Evolutionary conservation across 2,888 invertebrate genomes (phyloP).

Genomic region (Boloria selene): DNA sequence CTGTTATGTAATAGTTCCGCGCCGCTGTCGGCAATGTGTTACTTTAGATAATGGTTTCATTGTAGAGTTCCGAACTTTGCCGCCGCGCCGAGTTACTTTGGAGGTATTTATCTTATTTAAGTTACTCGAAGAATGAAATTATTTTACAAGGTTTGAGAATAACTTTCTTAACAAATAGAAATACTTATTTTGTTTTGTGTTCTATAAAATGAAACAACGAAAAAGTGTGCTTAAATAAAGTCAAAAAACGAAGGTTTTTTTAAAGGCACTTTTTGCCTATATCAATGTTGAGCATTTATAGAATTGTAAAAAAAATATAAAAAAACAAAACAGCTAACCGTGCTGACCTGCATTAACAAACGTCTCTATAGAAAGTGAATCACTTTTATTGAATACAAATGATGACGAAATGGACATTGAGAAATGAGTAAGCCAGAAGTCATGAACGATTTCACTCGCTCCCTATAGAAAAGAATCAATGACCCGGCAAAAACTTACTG

Average conservation of each 20-base stretch:
- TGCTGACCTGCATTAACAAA: slow-evolving; percentile 18
- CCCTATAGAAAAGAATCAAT: slow-evolving; percentile 25
- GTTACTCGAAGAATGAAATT: not conserved
- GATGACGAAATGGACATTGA: slow-evolving; percentile 45
- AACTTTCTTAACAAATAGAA: too few relatives aligned
- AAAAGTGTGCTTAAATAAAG: too few relatives aligned
- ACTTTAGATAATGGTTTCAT: slow-evolving; percentile 12
- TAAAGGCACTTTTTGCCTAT: too few relatives aligned
- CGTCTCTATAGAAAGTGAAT: slow-evolving; percentile 46
- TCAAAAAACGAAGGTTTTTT: too few relatives aligned
- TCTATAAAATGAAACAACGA: too few relatives aligned
- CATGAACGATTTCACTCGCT: slow-evolving; percentile 52
- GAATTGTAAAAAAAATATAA: not conserved
- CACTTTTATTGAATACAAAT: slow-evolving; percentile 49
- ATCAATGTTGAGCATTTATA: too few relatives aligned
- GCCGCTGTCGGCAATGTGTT: slow-evolving; percentile 17
- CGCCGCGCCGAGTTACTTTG: slow-evolving; percentile 11
- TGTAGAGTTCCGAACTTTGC: slow-evolving; percentile 20
- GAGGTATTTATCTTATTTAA: slow-evolving; percentile 11
- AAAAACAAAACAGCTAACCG: slow-evolving; percentile 5
- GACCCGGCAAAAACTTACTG: slow-evolving; percentile 17
- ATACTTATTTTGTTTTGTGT: too few relatives aligned
- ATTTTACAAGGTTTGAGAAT: not conserved
- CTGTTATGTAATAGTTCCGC: slow-evolving; percentile 3
- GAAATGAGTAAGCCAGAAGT: slow-evolving; percentile 29